phyloP scores from a whole-genome alignment of 2,797 vertebrate species.

The Gallirallus australis region DNA sequence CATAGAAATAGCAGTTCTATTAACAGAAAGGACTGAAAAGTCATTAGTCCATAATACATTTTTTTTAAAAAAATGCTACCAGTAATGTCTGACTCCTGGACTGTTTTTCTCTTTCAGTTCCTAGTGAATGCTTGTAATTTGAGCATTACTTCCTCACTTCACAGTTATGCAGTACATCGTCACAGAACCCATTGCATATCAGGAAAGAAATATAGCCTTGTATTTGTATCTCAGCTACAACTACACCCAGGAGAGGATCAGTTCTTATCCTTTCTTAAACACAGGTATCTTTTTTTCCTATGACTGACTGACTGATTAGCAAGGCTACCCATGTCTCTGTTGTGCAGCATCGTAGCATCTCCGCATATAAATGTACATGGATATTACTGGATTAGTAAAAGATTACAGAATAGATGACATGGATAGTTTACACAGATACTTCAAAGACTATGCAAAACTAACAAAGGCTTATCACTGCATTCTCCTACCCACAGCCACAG shows the following conservation, averaged over 20 bases:
- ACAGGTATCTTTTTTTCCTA: not conserved
- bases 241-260: not conserved
- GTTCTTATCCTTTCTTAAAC: not conserved
- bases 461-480: not conserved
- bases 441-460: not conserved
- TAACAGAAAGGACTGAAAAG: not conserved
- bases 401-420: not conserved
- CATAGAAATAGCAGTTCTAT: not conserved
- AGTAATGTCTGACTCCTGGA: not conserved
- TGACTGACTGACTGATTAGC: not conserved
- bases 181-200: not conserved
- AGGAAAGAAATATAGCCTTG: not conserved
- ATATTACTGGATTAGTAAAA: not conserved
- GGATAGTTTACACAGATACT: not conserved
- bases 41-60: not conserved
- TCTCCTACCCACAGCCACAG: not conserved
- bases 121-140: not conserved
- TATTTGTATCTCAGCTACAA: not conserved
- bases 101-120: not conserved
- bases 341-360: not conserved
- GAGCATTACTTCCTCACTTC: not conserved
- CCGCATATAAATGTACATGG: not conserved
- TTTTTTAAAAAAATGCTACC: not conserved
- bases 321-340: not conserved
- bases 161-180: not conserved